phyloP scores from a whole-genome alignment of 2,113 vertebrate genomes.

The Microtus montanus region DNA sequence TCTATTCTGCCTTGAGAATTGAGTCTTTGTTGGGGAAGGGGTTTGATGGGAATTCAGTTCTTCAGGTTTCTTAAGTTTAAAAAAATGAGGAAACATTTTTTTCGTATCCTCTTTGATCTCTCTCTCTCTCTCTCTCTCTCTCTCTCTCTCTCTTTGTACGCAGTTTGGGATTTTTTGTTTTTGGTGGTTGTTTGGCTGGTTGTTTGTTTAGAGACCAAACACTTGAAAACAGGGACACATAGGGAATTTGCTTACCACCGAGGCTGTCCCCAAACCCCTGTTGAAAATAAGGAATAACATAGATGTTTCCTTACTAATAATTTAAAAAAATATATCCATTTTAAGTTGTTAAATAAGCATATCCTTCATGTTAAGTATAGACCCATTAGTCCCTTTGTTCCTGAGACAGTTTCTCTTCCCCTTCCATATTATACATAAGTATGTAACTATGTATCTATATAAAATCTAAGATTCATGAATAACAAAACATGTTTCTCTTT shows the following conservation, averaged over 20 bases:
- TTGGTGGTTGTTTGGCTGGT: neutral
- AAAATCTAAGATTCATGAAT: neutral
- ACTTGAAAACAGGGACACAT: neutral
- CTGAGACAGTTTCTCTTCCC: neutral
- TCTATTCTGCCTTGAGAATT: neutral
- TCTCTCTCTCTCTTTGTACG: neutral
- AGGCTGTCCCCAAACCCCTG: fast-evolving
- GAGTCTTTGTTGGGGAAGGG: no score
- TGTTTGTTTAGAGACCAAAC: neutral
- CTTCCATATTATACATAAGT: neutral
- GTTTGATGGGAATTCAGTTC: neutral
- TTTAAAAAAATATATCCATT: no score
- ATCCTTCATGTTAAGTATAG: neutral
- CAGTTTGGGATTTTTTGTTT: neutral
- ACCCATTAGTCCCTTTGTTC: fast-evolving
- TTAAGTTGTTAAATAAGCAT: neutral
- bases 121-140: neutral
- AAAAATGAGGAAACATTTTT: neutral
- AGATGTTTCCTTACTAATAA: neutral
- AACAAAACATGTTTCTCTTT: neutral
- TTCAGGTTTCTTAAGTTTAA: neutral
- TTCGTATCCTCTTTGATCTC: no score
- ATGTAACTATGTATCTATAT: neutral
- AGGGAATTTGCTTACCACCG: neutral
- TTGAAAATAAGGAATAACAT: neutral